A percentile compares a stretch with the other conserved stretches of the same genome.
These are phyloP conservation scores for Cyclophora punctaria DNA, from an alignment of 2,888 invertebrate species.

Conservation along the genomic window DNA sequence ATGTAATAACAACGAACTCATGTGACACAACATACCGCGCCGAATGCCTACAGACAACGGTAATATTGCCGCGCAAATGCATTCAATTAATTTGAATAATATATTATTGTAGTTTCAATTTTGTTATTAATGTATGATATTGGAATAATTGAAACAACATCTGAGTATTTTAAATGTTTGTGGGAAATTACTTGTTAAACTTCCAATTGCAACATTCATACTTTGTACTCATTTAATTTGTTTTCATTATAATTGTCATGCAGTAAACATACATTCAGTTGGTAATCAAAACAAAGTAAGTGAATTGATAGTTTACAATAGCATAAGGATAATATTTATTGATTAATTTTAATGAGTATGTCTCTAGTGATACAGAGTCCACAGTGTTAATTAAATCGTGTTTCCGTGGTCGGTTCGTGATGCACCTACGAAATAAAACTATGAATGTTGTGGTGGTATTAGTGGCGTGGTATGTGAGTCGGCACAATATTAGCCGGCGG, in stretches of 20 bases:
- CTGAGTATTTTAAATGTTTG: neutral
- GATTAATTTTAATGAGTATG: neutral
- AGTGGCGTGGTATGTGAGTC: slow-evolving; percentile 41
- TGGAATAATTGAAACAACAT: neutral
- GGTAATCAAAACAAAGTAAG: too few relatives aligned
- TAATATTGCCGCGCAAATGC: slow-evolving; percentile 36
- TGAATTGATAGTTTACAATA: too few relatives aligned
- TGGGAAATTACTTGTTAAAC: neutral
- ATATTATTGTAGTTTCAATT: slow-evolving; percentile 31
- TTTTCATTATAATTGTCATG: too few relatives aligned
- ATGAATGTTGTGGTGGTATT: slow-evolving; percentile 11
- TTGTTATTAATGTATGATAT: neutral
- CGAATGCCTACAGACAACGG: slow-evolving; percentile 28
- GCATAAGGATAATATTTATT: neutral
- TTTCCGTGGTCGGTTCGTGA: slow-evolving; percentile 14
- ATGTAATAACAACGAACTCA: slow-evolving; percentile 35
- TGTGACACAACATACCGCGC: slow-evolving; percentile 22
- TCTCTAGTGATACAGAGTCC: neutral
- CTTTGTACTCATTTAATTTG: too few relatives aligned
- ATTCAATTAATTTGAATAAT: slow-evolving; percentile 51
- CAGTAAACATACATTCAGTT: too few relatives aligned
- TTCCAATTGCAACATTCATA: too few relatives aligned
- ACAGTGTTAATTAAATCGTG: slow-evolving; percentile 26
- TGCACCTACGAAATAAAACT: slow-evolving; percentile 14
- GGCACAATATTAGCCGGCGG: slow-evolving; percentile 58